Evolutionary conservation across 2,888 invertebrate species (phyloP).

Genomic region (Agriopis marginaria): DNA sequence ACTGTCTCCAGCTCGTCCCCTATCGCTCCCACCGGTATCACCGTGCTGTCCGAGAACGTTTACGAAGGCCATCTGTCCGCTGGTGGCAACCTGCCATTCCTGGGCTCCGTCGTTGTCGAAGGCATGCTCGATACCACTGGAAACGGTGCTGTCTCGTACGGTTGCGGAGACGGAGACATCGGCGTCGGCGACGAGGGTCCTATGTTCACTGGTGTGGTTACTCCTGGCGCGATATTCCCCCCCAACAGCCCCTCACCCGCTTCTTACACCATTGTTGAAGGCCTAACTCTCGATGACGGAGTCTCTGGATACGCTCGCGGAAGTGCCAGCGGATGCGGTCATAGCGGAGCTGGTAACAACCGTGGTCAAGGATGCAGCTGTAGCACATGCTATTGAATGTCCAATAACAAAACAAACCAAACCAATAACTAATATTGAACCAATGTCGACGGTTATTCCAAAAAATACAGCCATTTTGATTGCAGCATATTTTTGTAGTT

Average conservation of each 20-base stretch:
- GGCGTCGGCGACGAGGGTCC: constrained; percentile 44
- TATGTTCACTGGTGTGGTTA: constrained; percentile 37
- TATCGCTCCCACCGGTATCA: constrained; percentile 52
- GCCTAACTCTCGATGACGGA: constrained; percentile 3
- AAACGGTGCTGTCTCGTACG: constrained; percentile 49
- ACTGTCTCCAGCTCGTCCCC: constrained; percentile 49
- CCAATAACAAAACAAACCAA: not conserved
- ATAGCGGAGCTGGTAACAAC: constrained; percentile 20
- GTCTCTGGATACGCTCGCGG: constrained; percentile 23
- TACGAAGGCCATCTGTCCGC: constrained; percentile 51
- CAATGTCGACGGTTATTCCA: constrained; percentile 8
- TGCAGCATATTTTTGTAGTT: constrained; percentile 19
- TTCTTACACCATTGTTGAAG: not conserved
- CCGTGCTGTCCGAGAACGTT: constrained; percentile 55
- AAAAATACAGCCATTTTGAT: constrained; percentile 17
- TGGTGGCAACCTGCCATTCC: constrained; percentile 56
- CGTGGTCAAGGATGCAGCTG: constrained; percentile 28
- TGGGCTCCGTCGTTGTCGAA: constrained; percentile 54
- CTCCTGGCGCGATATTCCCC: constrained; percentile 32
- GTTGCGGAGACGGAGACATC: constrained; percentile 49
- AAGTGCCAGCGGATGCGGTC: constrained; percentile 23
- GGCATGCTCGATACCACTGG: constrained; percentile 53
- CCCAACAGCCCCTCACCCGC: constrained; percentile 20
- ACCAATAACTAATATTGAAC: no score
- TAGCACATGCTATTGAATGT: constrained; percentile 5